A percentile compares a stretch with the other conserved stretches of the same genome.
Conservation (phyloP, 2,888 invertebrate genomes). For the Dasysyrphus albostriatus region DNA sequence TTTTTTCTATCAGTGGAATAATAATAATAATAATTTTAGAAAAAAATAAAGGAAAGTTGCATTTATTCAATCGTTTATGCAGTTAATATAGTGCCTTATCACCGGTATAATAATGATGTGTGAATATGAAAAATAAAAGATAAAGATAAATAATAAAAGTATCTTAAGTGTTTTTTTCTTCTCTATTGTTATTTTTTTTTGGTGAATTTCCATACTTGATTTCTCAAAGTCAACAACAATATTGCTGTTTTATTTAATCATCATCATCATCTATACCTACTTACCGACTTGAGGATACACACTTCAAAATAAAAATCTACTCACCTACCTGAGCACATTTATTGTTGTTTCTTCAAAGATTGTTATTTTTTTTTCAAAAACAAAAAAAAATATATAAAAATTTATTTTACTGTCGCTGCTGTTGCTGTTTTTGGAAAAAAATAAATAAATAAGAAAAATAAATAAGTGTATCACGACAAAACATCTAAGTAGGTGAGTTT, state of each 20-base stretch:
- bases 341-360: conserved; percentile 15
- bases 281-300: conserved; percentile 50
- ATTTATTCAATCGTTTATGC: conserved; percentile 7
- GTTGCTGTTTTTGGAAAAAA: conserved; percentile 17
- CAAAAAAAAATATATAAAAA: conserved; percentile 1
- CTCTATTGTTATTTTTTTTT: background rate
- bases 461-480: conserved; percentile 62
- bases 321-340: background rate
- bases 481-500: conserved; percentile 74
- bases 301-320: conserved; percentile 20
- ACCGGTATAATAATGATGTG: conserved; percentile 8
- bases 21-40: background rate
- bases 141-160: background rate
- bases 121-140: conserved; percentile 29
- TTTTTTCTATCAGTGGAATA: background rate
- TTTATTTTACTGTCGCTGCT: conserved; percentile 8
- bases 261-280: conserved; percentile 21
- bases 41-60: conserved; percentile 30
- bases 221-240: conserved; percentile 61
- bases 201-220: conserved; percentile 53
- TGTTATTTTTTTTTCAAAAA: conserved; percentile 21
- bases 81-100: conserved; percentile 50
- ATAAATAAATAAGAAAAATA: conserved; percentile 7
- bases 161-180: conserved; percentile 19
- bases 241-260: conserved; percentile 30